Conservation (phyloP, 2,888 invertebrate species). For the Trisateles emortualis region DNA sequence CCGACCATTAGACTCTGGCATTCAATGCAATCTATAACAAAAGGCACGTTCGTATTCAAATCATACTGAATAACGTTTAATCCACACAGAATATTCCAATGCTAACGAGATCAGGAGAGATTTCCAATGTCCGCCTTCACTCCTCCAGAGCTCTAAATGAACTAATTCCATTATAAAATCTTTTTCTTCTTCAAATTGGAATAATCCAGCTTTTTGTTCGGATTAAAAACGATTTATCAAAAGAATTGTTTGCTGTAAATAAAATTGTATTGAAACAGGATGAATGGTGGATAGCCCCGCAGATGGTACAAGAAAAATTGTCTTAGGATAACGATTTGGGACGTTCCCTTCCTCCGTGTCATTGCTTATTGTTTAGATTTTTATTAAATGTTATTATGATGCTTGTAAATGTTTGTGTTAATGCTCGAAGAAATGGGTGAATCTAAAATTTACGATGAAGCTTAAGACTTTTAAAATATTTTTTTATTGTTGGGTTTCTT, state of each 20-base stretch:
- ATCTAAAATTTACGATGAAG: background rate
- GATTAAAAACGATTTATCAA: constrained; percentile 63
- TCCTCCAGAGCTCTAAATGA: constrained; percentile 41
- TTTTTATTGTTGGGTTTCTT: background rate
- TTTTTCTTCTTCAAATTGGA: constrained; percentile 49
- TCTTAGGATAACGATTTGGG: constrained; percentile 28
- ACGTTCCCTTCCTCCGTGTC: constrained; percentile 9
- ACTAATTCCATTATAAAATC: constrained; percentile 58
- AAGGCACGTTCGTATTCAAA: constrained; percentile 46
- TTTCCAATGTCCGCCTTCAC: constrained; percentile 42
- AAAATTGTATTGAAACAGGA: constrained; percentile 46
- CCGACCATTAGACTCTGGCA: constrained; percentile 44
- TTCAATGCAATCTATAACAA: constrained; percentile 48
- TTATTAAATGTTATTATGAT: constrained; percentile 22
- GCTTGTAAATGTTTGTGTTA: constrained; percentile 22
- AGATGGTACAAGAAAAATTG: constrained; percentile 53
- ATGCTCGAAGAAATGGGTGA: constrained; percentile 18
- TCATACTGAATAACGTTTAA: constrained; percentile 50
- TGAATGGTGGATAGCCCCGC: constrained; percentile 40
- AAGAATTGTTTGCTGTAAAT: constrained; percentile 55
- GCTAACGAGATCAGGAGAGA: constrained; percentile 51
- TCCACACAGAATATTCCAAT: constrained; percentile 55
- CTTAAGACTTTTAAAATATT: background rate
- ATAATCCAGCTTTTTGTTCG: constrained; percentile 56
- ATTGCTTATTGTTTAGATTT: constrained; percentile 20